A percentile compares a stretch with the other conserved stretches of the same genome.
These are phyloP conservation scores for Pseudopipra pipra DNA, from an alignment of 2,113 vertebrate genomes.

Conservation along the genomic window DNA sequence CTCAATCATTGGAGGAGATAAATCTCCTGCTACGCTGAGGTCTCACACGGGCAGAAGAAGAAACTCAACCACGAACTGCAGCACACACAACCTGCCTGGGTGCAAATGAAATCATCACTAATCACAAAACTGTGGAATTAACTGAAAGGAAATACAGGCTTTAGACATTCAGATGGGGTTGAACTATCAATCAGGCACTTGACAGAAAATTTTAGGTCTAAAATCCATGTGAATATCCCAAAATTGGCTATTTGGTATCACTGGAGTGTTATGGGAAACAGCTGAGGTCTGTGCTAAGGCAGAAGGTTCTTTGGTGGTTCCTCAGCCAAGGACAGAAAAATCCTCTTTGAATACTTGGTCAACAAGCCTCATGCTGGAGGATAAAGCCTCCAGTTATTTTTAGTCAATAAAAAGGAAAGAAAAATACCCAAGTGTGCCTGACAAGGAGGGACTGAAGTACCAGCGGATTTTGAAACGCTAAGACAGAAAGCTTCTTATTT, in stretches of 20 bases:
- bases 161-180: neutral
- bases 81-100: rapidly evolving
- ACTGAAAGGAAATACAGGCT: neutral
- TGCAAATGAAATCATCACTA: rapidly evolving
- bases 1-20: neutral
- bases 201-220: rapidly evolving
- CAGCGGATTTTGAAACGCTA: conserved; percentile 34
- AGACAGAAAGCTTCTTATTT: conserved; percentile 66
- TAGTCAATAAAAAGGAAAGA: conserved; percentile 8
- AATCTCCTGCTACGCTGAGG: neutral
- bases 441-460: conserved; percentile 37
- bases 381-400: conserved; percentile 29
- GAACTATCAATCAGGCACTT: neutral
- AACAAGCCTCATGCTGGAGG: neutral
- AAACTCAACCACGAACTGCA: neutral
- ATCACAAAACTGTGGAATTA: rapidly evolving
- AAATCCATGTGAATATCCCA: neutral
- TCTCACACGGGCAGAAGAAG: neutral
- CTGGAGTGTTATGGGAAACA: neutral
- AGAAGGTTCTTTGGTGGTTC: neutral
- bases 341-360: neutral
- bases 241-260: rapidly evolving
- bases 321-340: neutral
- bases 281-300: neutral
- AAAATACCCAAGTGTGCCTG: conserved; percentile 25